Evolutionary conservation across 2,888 invertebrate species (phyloP), one percentile per base, ranked within the genome.

Genomic region (Monopis laevigella): DNA sequence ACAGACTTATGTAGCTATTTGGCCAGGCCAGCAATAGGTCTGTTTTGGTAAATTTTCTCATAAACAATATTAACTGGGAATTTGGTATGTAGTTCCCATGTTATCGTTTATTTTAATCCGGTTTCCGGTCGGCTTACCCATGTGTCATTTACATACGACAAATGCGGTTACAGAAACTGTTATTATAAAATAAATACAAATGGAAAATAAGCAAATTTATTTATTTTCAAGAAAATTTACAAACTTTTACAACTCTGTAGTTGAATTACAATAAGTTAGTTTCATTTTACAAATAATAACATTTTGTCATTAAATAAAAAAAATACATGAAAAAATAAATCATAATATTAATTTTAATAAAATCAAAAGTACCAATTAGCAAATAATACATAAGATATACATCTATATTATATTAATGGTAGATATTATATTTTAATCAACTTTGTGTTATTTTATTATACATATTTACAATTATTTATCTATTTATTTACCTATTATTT

Each of bases 181-280:
- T 7, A 7, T 6, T 24, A 24, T 7, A 10, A 24, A 24, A 24
- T 13, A 10, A 16, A 16, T n/a, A 34, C 16, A 4, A 30, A 11
- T 30, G 47, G 69, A 72, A 62, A 67, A 72, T 59, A 68, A 72
- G 71, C 73, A 73, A 70, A 65, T 75, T 73, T 77, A 74, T 75
- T 40, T 75, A 53, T 56, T 56, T n/a, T 52, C 62, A 65, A 65
- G 65, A 71, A 68, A 57, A 58, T 59, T 65, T 70, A 72, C 69
- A 75, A 64, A 64, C 70, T 32, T 13, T 28, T 69, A 69, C 12
- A 36, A 21, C 21, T 18, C 21, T 13, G 21, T 32, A 32, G 17
- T 32, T 21, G 10, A 13, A 17, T 32, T 6, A 36, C 5, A 36
- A 36, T 36, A 36, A 4, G 14, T 16, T 39, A 38, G 28, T 21